These are phyloP conservation scores for Xiphophorus hellerii DNA, from an alignment of 2,113 vertebrate genomes.

Conservation along the genomic window DNA sequence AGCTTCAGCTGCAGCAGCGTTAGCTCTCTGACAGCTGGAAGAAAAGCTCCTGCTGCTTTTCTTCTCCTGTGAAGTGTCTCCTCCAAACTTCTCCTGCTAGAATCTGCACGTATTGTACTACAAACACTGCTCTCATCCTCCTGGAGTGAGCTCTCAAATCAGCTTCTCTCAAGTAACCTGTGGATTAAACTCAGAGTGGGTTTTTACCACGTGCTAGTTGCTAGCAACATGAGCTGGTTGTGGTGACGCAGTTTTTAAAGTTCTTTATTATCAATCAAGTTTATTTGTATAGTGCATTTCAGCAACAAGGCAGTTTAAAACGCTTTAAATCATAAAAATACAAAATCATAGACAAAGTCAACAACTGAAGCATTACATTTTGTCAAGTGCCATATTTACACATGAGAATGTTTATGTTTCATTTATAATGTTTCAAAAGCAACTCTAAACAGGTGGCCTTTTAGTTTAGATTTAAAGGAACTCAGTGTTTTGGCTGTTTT, in stretches of 20 bases:
- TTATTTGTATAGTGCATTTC: too few relatives aligned
- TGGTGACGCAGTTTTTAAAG: neutral
- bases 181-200: constrained; percentile 16
- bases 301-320: too few relatives aligned
- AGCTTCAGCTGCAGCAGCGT: constrained; percentile 43
- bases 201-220: neutral
- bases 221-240: neutral
- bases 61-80: constrained; percentile 61
- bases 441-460: too few relatives aligned
- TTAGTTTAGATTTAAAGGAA: too few relatives aligned
- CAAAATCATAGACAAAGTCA: too few relatives aligned
- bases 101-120: constrained; percentile 14
- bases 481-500: too few relatives aligned
- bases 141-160: constrained; percentile 31
- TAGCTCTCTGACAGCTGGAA: constrained; percentile 65
- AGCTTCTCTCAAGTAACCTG: constrained; percentile 14
- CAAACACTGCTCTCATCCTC: constrained; percentile 32
- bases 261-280: neutral
- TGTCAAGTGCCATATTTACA: too few relatives aligned
- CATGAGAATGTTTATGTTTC: too few relatives aligned
- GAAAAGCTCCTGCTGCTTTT: constrained; percentile 46
- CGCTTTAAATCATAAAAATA: too few relatives aligned
- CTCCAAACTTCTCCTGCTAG: constrained; percentile 61
- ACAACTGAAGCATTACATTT: too few relatives aligned
- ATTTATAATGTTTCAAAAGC: too few relatives aligned